Base-by-base conservation (phyloP, 2,888 invertebrate species). In the Synanthedon myopaeformis region DNA sequence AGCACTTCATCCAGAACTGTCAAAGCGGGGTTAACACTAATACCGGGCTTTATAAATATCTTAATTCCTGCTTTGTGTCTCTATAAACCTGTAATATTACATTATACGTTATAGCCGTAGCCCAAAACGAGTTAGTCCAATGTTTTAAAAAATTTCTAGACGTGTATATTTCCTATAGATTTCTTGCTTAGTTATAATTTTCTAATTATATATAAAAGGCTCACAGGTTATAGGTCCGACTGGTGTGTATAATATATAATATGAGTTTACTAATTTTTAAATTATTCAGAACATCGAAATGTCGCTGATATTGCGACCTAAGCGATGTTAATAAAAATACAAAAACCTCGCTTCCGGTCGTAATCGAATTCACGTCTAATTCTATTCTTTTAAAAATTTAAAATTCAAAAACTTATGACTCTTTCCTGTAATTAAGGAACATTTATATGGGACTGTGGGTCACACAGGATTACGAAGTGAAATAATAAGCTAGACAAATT, bases 1-100 rank as follows among this genome's bases (percentile, higher is more conserved):
- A 70, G 66, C 69, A 75, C 72, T 79, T 73, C 76, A 78, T 79
- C 76, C 79, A 74, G 71, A 76, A 76, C 76, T 79, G 79, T 74
- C 74, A 74, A 71, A 71, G 66, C 64, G 61, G 57, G 61, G 67
- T 66, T 66, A 65, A 59, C 62, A 62, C 56, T n/a, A 48, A 53
- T 52, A 56, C 52, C 56, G 53, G 59, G 55, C 56, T 57, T 57
- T 65, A 65, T 69, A 72, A 70, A 73, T 68, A 70, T 64, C 60
- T 64, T 61, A 65, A 61, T 60, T 61, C 2, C 12, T 49, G 12
- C 49, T 45, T 45, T 45, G 45, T 14, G 4, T 45, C 8, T 10
- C 35, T 10, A 45, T 13, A 12, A 13, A 45, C 45, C 12, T 45
- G 14, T 45, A 45, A 13, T 45, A 45, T 45, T 35, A 35, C 2